Evolutionary conservation across 2,888 invertebrate species (phyloP).

Genomic region (Drosophila eohydei): DNA sequence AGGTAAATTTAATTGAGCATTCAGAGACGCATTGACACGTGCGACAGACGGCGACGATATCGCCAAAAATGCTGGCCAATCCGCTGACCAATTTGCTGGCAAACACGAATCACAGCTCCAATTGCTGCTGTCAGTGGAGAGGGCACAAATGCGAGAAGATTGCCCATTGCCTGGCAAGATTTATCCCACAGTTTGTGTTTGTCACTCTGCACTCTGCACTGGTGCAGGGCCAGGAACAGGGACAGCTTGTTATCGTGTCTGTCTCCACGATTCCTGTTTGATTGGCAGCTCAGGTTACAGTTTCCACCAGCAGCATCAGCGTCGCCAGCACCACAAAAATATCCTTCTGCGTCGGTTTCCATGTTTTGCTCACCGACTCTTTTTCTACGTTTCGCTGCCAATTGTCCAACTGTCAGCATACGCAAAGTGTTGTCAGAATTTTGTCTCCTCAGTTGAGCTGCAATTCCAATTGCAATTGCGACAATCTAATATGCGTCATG

Average conservation of each 20-base stretch:
- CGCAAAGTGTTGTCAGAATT: slow-evolving; percentile 51
- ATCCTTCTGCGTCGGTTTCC: slow-evolving; percentile 19
- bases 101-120: slow-evolving; percentile 51
- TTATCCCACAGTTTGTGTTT: slow-evolving; percentile 73
- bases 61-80: slow-evolving; percentile 47
- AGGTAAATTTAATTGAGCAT: slow-evolving; percentile 82
- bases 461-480: slow-evolving; percentile 34
- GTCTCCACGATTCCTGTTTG: slow-evolving; percentile 59
- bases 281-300: slow-evolving; percentile 75
- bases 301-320: slow-evolving; percentile 6
- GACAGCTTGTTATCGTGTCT: slow-evolving; percentile 72
- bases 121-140: slow-evolving; percentile 64
- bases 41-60: slow-evolving; percentile 41
- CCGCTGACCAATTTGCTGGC: slow-evolving; percentile 30
- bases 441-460: slow-evolving; percentile 21
- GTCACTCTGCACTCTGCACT: slow-evolving; percentile 55
- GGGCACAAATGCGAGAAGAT: slow-evolving; percentile 30
- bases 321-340: slow-evolving; percentile 29
- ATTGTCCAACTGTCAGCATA: slow-evolving; percentile 49
- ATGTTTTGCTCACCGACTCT: slow-evolving; percentile 45
- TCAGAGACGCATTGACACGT: slow-evolving; percentile 77
- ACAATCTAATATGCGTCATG: background rate
- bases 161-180: slow-evolving; percentile 46
- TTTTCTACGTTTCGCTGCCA: slow-evolving; percentile 41
- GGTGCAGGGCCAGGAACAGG: slow-evolving; percentile 14